These are phyloP conservation scores for Thalassoma bifasciatum DNA, from an alignment of 2,113 vertebrate species.

Conservation along the genomic window DNA sequence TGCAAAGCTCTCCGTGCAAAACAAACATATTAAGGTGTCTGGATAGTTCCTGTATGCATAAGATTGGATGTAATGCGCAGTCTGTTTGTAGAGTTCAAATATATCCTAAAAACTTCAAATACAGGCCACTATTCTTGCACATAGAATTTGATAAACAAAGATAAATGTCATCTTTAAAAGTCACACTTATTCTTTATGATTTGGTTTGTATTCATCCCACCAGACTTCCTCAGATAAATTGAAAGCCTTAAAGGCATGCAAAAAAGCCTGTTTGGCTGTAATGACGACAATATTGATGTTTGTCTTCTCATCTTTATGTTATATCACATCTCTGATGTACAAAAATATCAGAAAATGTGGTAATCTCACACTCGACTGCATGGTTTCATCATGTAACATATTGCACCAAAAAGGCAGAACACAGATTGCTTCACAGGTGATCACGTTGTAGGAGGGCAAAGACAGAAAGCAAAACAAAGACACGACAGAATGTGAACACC, in stretches of 20 bases:
- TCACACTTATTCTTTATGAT: slow-evolving; percentile 29
- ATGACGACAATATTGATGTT: slow-evolving; percentile 41
- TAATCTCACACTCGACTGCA: slow-evolving; percentile 55
- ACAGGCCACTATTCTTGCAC: neutral
- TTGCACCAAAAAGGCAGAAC: slow-evolving; percentile 7
- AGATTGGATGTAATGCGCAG: slow-evolving; percentile 1
- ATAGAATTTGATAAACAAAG: neutral
- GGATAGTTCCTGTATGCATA: slow-evolving; percentile 15
- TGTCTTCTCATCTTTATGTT: slow-evolving; percentile 23
- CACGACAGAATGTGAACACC: neutral
- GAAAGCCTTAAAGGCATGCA: slow-evolving; percentile 16
- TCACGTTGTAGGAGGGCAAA: neutral
- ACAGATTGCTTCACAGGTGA: slow-evolving; percentile 18
- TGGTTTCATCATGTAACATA: slow-evolving; percentile 35
- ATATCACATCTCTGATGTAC: slow-evolving; percentile 27
- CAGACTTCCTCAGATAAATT: neutral
- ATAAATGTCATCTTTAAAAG: slow-evolving; percentile 5
- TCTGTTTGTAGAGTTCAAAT: slow-evolving; percentile 2
- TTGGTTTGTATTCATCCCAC: slow-evolving; percentile 24
- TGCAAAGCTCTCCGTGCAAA: slow-evolving; percentile 62
- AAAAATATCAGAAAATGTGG: slow-evolving; percentile 43
- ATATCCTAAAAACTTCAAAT: slow-evolving; percentile 2
- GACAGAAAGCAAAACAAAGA: neutral
- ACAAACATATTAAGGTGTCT: slow-evolving; percentile 60
- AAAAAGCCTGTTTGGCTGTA: slow-evolving; percentile 5